Base-by-base conservation (phyloP, 2,113 vertebrate species). In the Percopsis transmontana region DNA sequence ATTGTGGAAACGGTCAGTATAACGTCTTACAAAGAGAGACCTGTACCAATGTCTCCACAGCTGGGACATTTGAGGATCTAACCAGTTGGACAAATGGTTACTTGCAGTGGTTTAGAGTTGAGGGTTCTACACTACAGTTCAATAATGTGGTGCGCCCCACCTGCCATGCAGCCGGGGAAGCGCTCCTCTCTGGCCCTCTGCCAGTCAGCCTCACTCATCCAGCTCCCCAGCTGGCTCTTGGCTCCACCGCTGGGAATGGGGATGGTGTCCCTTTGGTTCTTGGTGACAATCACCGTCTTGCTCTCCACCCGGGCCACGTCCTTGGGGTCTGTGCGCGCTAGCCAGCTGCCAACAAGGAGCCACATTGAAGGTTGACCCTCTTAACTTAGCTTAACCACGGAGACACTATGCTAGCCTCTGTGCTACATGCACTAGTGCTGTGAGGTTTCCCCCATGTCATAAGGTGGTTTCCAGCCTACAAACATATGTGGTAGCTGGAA, bases 231-330 rank as follows among this genome's bases (percentile, higher is more conserved):
- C 77, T 97, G 95, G 82, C 97, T 98, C 54, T 84, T 79, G 48
- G 85, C 93, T 0, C 83, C 92, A 18, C 80, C 91, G 58, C 85
- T 88, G 11, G 96, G 92, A 11, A 94, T 80, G 0, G 97, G 96
- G 15, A 93, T 89, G 0, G 97, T 93, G 73, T 99, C 96, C 77
- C 94, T 92, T 79, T 95, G 93, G 48, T 91, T 94, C 45, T 88
- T 93, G 60, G 96, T 97, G 54, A 99, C 87, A 20, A 99, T 98
- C 44, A 99, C 95, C 0, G 97, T 99, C 91, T 94, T 97, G 87
- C 97, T 99, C 88, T 99, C 97, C 5, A 99, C 93, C 44, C 97
- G 92, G 61, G 97, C 97, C 65, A 99, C 97, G 0, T 99, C 97
- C 68, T 93, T 93, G 27, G 97, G 97, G 85, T 99, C 96, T 0